A percentile compares a stretch with the other conserved stretches of the same genome.
Conservation (phyloP, 2,797 vertebrate genomes). For the Cryptoblepharus egeriae region DNA sequence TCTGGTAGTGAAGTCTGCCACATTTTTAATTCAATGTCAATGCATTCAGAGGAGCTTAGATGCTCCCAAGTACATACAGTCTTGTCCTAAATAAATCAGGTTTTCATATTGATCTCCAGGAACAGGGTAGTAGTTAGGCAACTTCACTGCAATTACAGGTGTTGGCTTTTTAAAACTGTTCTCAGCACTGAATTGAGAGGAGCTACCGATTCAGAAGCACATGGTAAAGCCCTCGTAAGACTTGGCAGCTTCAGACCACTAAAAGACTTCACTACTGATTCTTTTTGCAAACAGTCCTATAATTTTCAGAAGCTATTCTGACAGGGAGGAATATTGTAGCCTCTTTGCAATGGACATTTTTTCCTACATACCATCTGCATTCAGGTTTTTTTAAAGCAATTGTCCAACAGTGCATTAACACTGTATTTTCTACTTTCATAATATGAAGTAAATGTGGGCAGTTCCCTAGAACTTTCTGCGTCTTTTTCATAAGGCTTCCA, state of each 20-base stretch:
- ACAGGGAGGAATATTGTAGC: neutral
- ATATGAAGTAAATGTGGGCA: neutral
- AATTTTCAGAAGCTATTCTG: neutral
- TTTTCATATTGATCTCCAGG: neutral
- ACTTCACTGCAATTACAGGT: too few relatives aligned
- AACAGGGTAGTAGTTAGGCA: neutral
- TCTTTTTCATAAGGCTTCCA: conserved; percentile 21
- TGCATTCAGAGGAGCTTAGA: too few relatives aligned
- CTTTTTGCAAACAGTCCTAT: neutral
- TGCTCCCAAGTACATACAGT: neutral
- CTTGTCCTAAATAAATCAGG: neutral
- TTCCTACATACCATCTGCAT: neutral
- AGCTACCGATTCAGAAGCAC: neutral
- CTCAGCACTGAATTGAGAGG: neutral
- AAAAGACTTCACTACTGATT: neutral
- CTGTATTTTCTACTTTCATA: neutral
- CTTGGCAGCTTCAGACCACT: neutral
- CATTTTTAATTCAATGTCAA: neutral
- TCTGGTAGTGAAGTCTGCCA: neutral
- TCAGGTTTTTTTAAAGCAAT: neutral
- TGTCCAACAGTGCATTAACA: neutral
- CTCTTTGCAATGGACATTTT: neutral
- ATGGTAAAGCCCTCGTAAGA: neutral
- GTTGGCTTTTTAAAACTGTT: neutral
- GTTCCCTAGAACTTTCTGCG: neutral